Percentiles rank a stretch among this genome's conserved stretches.
Conservation (phyloP, 35 echinoderm and acorn worm genomes). For the Anneissia japonica region DNA sequence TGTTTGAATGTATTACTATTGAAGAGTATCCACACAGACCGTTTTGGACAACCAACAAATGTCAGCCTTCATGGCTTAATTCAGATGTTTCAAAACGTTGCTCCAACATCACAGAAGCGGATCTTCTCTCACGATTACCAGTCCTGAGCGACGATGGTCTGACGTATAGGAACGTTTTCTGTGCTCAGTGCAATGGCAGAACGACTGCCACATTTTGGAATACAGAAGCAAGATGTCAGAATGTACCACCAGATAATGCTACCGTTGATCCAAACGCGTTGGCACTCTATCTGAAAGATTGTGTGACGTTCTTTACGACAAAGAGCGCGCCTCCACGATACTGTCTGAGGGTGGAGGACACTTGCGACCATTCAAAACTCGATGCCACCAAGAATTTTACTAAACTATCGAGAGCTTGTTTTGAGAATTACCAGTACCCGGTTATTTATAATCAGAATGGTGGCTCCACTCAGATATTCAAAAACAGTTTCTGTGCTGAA, state of each 20-base stretch:
- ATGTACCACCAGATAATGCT: constrained; percentile 4
- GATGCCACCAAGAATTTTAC: background rate
- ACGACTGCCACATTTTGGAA: constrained; percentile 37
- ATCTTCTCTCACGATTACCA: constrained; percentile 36
- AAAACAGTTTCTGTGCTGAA: constrained; percentile 28
- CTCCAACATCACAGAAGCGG: background rate
- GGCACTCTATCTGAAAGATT: constrained; percentile 36
- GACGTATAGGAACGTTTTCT: constrained; percentile 68
- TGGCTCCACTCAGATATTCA: background rate
- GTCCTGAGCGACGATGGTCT: constrained; percentile 46
- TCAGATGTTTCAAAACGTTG: constrained; percentile 16
- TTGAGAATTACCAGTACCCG: constrained; percentile 14
- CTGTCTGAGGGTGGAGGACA: constrained; percentile 30
- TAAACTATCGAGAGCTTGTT: constrained; percentile 3
- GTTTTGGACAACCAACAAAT: constrained; percentile 26
- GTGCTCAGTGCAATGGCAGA: constrained; percentile 51
- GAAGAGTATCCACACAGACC: constrained; percentile 23
- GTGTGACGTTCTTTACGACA: constrained; percentile 21
- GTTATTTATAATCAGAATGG: background rate
- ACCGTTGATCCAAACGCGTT: constrained; percentile 13
- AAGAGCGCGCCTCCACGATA: constrained; percentile 5
- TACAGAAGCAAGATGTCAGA: constrained; percentile 21
- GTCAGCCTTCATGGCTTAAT: constrained; percentile 22
- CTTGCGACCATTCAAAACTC: constrained; percentile 12
- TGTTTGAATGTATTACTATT: constrained; percentile 19